These are phyloP conservation scores for Drosophila bifasciata DNA, from an alignment of 1,140 invertebrate species.

Conservation along the genomic window DNA sequence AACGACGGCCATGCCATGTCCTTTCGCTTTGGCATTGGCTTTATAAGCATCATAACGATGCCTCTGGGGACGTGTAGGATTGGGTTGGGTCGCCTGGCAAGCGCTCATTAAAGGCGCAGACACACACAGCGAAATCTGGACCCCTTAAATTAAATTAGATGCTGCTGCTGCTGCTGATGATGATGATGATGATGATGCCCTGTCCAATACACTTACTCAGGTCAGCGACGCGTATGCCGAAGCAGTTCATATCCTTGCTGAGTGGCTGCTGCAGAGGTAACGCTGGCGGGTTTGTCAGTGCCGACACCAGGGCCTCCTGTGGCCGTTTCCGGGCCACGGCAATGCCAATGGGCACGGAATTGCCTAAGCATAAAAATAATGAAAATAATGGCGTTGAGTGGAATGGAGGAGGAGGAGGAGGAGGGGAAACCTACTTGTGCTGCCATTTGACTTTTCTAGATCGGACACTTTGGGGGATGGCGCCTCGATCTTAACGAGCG, in stretches of 20 bases:
- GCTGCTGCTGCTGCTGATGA: neutral
- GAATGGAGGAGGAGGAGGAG: neutral
- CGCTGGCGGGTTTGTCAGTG: slow-evolving; percentile 75
- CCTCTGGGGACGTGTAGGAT: slow-evolving; percentile 40
- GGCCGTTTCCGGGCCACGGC: slow-evolving; percentile 92
- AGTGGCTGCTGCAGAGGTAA: slow-evolving; percentile 73
- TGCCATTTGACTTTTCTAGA: slow-evolving; percentile 56
- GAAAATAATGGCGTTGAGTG: neutral
- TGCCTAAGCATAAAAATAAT: slow-evolving; percentile 70
- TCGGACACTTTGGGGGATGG: slow-evolving; percentile 84
- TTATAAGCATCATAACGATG: slow-evolving; percentile 53
- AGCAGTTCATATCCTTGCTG: slow-evolving; percentile 83
- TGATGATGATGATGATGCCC: neutral
- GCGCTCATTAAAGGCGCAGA: slow-evolving; percentile 40
- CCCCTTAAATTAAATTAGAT: slow-evolving; percentile 61
- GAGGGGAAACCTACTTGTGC: slow-evolving; percentile 61
- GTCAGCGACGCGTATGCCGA: slow-evolving; percentile 85
- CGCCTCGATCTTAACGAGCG: slow-evolving; percentile 85
- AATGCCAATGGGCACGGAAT: slow-evolving; percentile 92
- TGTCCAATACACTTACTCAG: slow-evolving; percentile 84
- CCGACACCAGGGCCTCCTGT: slow-evolving; percentile 86
- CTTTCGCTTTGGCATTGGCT: slow-evolving; percentile 14
- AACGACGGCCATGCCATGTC: slow-evolving; percentile 33
- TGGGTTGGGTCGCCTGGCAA: no score
- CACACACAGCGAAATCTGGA: slow-evolving; percentile 45